phyloP scores from a whole-genome alignment of 1,140 invertebrate genomes.

The Dinoponera quadriceps region DNA sequence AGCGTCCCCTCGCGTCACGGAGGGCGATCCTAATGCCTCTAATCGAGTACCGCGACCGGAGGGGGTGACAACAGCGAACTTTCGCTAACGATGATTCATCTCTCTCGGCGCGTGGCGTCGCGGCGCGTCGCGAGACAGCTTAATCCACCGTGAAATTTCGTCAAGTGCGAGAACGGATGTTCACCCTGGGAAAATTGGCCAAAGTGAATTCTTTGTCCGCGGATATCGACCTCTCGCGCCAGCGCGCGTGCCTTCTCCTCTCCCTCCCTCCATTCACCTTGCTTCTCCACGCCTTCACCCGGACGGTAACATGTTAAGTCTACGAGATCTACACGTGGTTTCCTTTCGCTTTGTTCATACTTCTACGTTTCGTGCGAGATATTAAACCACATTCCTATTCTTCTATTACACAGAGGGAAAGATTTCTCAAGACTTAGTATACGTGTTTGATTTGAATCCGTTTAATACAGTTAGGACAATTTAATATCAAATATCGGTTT shows the following conservation, averaged over 20 bases:
- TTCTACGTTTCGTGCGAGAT: no score
- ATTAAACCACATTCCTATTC: no score
- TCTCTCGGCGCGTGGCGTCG: slow-evolving; percentile 26
- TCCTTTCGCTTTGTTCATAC: no score
- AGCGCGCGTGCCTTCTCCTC: not conserved
- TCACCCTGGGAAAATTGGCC: not conserved
- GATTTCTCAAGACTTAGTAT: no score
- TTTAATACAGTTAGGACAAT: no score
- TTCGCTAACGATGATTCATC: slow-evolving; percentile 61
- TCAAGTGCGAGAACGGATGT: not conserved
- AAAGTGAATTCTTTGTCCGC: slow-evolving; percentile 15
- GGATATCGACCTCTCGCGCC: not conserved
- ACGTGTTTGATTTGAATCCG: no score
- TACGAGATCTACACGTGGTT: no score
- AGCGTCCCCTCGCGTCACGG: slow-evolving; percentile 18
- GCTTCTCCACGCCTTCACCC: no score
- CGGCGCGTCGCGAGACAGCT: slow-evolving; percentile 16
- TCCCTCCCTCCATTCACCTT: not conserved
- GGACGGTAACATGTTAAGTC: no score
- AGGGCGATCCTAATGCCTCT: slow-evolving; percentile 59
- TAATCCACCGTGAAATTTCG: slow-evolving; percentile 47
- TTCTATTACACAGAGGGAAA: no score
- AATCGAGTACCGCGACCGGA: slow-evolving; percentile 53
- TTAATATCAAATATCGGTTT: no score
- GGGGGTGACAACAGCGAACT: slow-evolving; percentile 48